Conservation (phyloP, 2,888 invertebrate genomes). For the Pammene fasciana region DNA sequence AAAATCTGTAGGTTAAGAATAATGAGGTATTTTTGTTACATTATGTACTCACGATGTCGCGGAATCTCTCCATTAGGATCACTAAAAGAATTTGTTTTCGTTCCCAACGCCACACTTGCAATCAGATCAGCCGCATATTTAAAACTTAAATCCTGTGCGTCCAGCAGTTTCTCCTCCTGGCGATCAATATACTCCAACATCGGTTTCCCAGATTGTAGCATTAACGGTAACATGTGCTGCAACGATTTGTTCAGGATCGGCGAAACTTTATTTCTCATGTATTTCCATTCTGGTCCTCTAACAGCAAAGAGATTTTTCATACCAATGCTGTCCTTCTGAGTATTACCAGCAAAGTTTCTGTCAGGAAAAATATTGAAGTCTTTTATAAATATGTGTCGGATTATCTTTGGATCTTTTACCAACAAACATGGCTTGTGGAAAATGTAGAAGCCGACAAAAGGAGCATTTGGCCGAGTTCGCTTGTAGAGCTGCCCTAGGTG, state of each 20-base stretch:
- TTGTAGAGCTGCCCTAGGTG: conserved; percentile 47
- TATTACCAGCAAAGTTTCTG: conserved; percentile 48
- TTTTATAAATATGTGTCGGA: conserved; percentile 48
- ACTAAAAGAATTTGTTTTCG: conserved; percentile 46
- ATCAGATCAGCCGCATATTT: conserved; percentile 49
- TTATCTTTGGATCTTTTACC: conserved; percentile 48
- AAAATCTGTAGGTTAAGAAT: too few relatives aligned
- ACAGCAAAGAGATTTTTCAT: conserved; percentile 50
- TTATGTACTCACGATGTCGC: conserved; percentile 45
- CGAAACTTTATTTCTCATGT: conserved; percentile 47
- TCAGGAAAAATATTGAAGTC: conserved; percentile 49
- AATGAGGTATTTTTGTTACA: too few relatives aligned
- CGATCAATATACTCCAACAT: conserved; percentile 47
- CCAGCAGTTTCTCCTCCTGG: conserved; percentile 21
- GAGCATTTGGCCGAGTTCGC: conserved; percentile 42
- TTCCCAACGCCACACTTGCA: conserved; percentile 49
- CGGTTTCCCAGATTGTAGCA: conserved; percentile 47
- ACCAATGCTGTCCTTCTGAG: conserved; percentile 49
- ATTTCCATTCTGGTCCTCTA: conserved; percentile 49
- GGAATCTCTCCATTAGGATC: conserved; percentile 46
- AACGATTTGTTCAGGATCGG: conserved; percentile 45
- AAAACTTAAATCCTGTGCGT: conserved; percentile 47
- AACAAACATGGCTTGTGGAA: conserved; percentile 51
- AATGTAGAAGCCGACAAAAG: conserved; percentile 50
- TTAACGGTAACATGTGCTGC: conserved; percentile 48